Evolutionary conservation across 2,797 vertebrate species (phyloP).

Genomic region (Syngnathus acus): DNA sequence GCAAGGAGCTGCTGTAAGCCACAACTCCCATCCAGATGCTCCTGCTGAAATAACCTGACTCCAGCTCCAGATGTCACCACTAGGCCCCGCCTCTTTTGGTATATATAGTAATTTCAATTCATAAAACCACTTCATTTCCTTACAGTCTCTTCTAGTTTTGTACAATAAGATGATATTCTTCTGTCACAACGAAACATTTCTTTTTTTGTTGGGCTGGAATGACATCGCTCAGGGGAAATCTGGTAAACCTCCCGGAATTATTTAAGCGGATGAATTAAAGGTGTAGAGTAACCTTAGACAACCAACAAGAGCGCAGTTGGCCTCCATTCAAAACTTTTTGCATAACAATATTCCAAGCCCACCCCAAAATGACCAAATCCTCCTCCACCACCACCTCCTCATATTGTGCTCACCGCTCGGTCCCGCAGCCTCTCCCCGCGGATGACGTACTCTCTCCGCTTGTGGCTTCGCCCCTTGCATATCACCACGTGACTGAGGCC

Average conservation of each 20-base stretch:
- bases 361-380: constrained; percentile 22
- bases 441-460: constrained; percentile 80
- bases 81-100: no score
- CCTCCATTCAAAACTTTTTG: not conserved
- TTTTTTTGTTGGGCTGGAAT: no score
- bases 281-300: no score
- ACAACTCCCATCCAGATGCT: no score
- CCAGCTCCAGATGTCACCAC: not conserved
- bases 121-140: not conserved
- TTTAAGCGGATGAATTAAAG: no score
- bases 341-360: not conserved
- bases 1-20: no score
- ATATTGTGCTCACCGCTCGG: constrained; percentile 78
- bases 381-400: not conserved
- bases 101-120: no score
- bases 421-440: constrained; percentile 84
- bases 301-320: not conserved
- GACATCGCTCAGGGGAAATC: no score
- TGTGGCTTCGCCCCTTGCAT: constrained; percentile 78
- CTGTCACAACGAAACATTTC: no score
- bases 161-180: not conserved
- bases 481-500: constrained; percentile 88
- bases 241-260: not conserved
- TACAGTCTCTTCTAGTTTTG: not conserved
- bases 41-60: no score